Percentiles rank a stretch among this genome's conserved stretches.
These are phyloP conservation scores for Alligator mississippiensis DNA, from an alignment of 2,113 vertebrate genomes.

Conservation along the genomic window DNA sequence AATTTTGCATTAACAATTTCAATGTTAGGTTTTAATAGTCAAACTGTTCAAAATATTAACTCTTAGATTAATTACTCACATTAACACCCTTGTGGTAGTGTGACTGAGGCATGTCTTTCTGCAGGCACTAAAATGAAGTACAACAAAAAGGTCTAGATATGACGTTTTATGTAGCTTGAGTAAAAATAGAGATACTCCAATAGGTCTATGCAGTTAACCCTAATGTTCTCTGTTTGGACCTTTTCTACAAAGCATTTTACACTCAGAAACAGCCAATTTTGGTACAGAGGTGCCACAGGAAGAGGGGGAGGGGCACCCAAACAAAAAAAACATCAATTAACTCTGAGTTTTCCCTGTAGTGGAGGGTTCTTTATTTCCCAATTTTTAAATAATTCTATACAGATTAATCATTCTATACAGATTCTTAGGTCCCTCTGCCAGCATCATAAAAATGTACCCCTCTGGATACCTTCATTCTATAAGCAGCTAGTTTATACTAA, in stretches of 20 bases:
- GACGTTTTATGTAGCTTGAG: neutral
- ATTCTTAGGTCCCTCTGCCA: neutral
- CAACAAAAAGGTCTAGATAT: neutral
- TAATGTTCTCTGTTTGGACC: neutral
- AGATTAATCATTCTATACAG: neutral
- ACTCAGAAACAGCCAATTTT: conserved; percentile 51
- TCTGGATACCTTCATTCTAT: neutral
- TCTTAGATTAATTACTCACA: neutral
- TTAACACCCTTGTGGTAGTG: neutral
- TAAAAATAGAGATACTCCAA: neutral
- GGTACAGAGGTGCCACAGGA: conserved; percentile 38
- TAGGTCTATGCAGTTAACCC: neutral
- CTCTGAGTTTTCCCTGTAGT: neutral
- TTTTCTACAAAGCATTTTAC: conserved; percentile 47
- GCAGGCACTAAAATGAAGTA: neutral
- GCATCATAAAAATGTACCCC: neutral
- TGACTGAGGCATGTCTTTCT: neutral
- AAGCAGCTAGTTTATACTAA: neutral
- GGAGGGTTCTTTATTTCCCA: neutral
- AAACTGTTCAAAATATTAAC: neutral
- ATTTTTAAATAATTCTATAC: neutral
- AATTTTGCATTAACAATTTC: neutral
- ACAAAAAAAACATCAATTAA: too few relatives aligned
- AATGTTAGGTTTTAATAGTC: neutral
- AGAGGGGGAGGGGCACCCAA: conserved; percentile 10